Percentiles rank a stretch among this genome's conserved stretches.
These are phyloP conservation scores for Botia kubotai DNA, from an alignment of 2,797 vertebrate species.

Conservation along the genomic window DNA sequence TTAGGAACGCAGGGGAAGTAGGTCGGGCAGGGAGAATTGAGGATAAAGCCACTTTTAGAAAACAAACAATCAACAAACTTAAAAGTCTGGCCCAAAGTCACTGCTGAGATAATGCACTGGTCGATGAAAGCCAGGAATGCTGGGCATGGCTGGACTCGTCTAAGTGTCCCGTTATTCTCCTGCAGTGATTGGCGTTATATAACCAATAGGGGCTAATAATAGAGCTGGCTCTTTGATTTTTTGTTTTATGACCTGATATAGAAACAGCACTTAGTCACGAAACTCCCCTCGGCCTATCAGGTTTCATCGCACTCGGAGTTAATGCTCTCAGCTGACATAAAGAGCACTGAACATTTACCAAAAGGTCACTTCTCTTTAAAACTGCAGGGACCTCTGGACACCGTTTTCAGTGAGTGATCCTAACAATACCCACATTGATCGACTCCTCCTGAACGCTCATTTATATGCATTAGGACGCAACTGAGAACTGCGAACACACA, in stretches of 20 bases:
- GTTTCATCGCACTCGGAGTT: constrained; percentile 19
- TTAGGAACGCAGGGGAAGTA: not conserved
- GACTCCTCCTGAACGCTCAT: constrained; percentile 1
- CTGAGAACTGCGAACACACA: not conserved
- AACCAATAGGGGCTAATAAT: constrained; percentile 51
- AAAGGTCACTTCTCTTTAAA: constrained; percentile 6
- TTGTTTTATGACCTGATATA: constrained; percentile 45
- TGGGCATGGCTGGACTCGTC: not conserved
- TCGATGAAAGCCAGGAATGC: constrained; percentile 41
- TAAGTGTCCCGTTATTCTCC: constrained; percentile 38
- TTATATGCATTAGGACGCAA: constrained; percentile 23
- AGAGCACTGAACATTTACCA: not conserved
- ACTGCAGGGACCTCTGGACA: constrained; percentile 19
- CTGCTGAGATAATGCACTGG: not conserved
- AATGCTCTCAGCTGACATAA: not conserved
- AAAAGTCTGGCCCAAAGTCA: constrained; percentile 26
- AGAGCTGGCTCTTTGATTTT: constrained; percentile 17
- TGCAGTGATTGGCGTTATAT: constrained; percentile 38
- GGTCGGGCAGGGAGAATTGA: not conserved
- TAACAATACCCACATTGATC: constrained; percentile 25
- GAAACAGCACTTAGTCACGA: constrained; percentile 14
- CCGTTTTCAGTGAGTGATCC: constrained; percentile 29
- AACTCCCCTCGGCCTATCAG: constrained; percentile 11
- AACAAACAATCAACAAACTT: constrained; percentile 27
- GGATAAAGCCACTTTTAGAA: constrained; percentile 12